phyloP scores from a whole-genome alignment of 2,113 vertebrate species.

The Patagioenas fasciata region DNA sequence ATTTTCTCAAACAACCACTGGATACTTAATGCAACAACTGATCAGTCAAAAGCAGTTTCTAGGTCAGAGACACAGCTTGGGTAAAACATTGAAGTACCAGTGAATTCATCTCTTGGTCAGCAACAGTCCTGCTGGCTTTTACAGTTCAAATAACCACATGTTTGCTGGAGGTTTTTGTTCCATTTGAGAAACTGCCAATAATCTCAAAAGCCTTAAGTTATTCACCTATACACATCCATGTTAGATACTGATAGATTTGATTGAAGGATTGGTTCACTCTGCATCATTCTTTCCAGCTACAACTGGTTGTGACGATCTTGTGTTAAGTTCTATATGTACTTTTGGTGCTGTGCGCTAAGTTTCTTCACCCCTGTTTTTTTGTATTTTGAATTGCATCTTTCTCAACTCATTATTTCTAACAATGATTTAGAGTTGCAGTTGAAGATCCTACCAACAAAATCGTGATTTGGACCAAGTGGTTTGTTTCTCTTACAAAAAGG shows the following conservation, averaged over 20 bases:
- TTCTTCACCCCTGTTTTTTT: neutral
- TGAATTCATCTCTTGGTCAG: neutral
- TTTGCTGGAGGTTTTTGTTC: neutral
- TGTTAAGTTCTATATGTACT: neutral
- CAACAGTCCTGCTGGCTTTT: neutral
- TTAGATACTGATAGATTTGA: neutral
- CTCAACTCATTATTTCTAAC: neutral
- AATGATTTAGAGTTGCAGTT: neutral
- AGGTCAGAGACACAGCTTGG: neutral
- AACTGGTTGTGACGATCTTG: neutral
- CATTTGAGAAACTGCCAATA: neutral
- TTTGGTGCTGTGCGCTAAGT: neutral
- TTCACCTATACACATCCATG: neutral
- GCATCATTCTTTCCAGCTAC: neutral
- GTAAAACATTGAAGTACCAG: neutral
- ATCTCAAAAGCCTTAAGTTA: neutral
- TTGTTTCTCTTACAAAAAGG: neutral
- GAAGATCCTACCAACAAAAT: neutral
- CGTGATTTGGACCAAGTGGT: neutral
- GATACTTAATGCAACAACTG: neutral
- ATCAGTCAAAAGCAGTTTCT: slow-evolving; percentile 1
- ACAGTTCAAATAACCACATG: neutral
- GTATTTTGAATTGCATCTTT: neutral
- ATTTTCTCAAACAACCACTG: slow-evolving; percentile 10
- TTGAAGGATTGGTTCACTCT: neutral